These are phyloP conservation scores for Aradus depressus DNA, from an alignment of 2,888 invertebrate species.

Conservation along the genomic window DNA sequence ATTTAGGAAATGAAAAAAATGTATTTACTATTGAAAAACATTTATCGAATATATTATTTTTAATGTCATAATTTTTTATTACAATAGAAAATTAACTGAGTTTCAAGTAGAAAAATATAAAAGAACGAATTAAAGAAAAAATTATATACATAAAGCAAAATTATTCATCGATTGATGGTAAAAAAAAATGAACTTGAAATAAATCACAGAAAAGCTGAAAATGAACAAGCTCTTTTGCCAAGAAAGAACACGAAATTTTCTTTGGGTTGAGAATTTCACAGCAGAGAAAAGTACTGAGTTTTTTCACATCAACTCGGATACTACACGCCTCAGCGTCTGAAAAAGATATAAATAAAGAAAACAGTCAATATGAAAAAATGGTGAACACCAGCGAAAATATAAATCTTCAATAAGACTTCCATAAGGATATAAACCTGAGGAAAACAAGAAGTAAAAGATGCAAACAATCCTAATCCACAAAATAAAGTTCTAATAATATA, in stretches of 20 bases:
- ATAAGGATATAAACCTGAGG: no score
- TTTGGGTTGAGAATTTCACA: conserved; percentile 14
- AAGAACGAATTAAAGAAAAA: no score
- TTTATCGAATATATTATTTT: no score
- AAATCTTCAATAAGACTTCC: neutral
- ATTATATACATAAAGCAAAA: no score
- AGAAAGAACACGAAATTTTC: conserved; percentile 8
- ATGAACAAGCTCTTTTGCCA: conserved; percentile 7
- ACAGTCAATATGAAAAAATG: neutral
- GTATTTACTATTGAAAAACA: no score
- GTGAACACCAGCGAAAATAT: neutral
- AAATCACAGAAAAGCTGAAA: conserved; percentile 11
- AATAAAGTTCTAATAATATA: no score
- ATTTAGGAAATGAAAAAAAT: no score
- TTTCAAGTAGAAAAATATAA: no score
- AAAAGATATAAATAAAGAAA: neutral
- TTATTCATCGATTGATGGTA: conserved; percentile 9
- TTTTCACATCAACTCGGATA: conserved; percentile 10
- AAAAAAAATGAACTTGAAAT: conserved; percentile 12
- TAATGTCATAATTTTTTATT: no score
- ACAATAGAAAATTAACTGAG: no score
- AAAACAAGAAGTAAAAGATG: no score
- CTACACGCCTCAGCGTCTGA: conserved; percentile 1
- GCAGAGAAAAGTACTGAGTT: conserved; percentile 7
- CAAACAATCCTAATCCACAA: no score